Evolutionary conservation across 1,140 invertebrate genomes (phyloP).

Genomic region (Drosophila murphyi): DNA sequence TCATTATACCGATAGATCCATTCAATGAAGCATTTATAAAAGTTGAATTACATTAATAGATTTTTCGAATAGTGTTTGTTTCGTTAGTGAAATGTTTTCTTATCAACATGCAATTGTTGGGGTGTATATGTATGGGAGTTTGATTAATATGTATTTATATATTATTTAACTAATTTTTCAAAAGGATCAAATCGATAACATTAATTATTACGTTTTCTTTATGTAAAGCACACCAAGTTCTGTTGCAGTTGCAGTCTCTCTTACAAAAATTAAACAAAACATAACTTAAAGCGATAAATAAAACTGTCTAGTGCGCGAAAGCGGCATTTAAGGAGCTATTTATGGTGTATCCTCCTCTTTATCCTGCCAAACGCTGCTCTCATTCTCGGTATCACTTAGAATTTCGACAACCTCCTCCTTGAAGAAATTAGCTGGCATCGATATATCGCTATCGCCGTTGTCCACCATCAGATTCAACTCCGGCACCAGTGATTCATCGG

Average conservation of each 20-base stretch:
- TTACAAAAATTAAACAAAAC: slow-evolving; percentile 72
- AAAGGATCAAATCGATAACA: slow-evolving; percentile 37
- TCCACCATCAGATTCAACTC: slow-evolving; percentile 57
- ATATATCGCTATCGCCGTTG: slow-evolving; percentile 35
- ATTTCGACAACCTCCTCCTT: slow-evolving; percentile 68
- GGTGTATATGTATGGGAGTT: slow-evolving; percentile 34
- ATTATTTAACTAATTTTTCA: slow-evolving; percentile 46
- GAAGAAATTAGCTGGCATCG: slow-evolving; percentile 41
- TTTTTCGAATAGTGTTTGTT: slow-evolving; percentile 27
- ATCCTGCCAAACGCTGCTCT: slow-evolving; percentile 70
- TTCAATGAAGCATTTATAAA: slow-evolving; percentile 73
- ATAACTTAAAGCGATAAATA: slow-evolving; percentile 65
- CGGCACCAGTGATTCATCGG: slow-evolving; percentile 61
- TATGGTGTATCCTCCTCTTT: slow-evolving; percentile 62
- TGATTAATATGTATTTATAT: slow-evolving; percentile 39
- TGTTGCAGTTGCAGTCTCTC: slow-evolving; percentile 78
- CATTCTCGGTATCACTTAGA: slow-evolving; percentile 74
- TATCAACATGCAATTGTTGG: slow-evolving; percentile 27
- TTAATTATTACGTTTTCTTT: slow-evolving; percentile 56
- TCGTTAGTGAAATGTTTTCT: slow-evolving; percentile 35
- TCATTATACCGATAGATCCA: slow-evolving; percentile 49
- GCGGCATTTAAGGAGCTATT: slow-evolving; percentile 35
- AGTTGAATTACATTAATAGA: slow-evolving; percentile 49
- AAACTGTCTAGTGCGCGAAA: slow-evolving; percentile 53
- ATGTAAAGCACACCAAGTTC: slow-evolving; percentile 77